Evolutionary conservation across 1,140 invertebrate species (phyloP).

Genomic region (Leptinotarsa texana): DNA sequence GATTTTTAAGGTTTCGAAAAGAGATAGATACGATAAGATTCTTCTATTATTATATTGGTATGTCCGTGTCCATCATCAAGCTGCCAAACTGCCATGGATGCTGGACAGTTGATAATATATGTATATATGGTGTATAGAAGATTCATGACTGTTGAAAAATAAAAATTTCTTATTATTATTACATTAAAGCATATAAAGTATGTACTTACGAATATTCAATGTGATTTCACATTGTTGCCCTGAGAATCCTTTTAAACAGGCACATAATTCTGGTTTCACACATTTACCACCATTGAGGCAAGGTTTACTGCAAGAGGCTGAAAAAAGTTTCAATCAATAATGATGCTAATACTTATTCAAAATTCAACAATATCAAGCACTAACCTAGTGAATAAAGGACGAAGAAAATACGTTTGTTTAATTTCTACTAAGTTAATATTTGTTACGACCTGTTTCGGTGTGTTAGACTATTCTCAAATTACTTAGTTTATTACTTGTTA

Average conservation of each 20-base stretch:
- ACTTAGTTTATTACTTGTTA: no score
- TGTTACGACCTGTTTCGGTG: no score
- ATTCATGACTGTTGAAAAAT: background rate
- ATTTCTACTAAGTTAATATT: no score
- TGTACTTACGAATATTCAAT: conserved; percentile 69
- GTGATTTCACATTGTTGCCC: conserved; percentile 73
- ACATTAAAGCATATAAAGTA: background rate
- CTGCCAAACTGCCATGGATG: no score
- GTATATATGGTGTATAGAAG: no score
- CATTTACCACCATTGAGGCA: conserved; percentile 80
- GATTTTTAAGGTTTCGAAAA: no score
- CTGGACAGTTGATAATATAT: no score
- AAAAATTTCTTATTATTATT: background rate
- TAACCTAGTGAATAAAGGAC: background rate
- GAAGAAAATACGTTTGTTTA: background rate
- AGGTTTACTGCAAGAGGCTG: conserved; percentile 61
- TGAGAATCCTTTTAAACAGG: conserved; percentile 68
- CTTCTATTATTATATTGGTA: no score
- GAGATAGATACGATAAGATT: no score
- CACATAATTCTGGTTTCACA: conserved; percentile 68
- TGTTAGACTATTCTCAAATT: no score
- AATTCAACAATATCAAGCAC: no score
- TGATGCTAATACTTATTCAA: background rate
- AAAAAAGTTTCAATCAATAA: conserved; percentile 41
- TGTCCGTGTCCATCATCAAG: no score